Evolutionary conservation across 2,888 invertebrate genomes (phyloP).

Genomic region (Toxonevra muliebris): DNA sequence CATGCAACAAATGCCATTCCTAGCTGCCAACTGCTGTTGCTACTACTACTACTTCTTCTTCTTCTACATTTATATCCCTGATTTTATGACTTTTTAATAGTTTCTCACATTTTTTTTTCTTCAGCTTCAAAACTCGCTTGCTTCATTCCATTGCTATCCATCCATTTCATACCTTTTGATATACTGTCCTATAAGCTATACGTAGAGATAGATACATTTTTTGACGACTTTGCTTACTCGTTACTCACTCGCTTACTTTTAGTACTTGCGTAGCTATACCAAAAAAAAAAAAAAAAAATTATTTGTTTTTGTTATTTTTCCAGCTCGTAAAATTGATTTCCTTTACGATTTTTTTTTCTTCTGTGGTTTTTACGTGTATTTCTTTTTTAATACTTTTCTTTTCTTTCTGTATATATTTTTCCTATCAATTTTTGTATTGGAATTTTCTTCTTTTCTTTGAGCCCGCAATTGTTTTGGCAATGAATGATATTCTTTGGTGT

Average conservation of each 20-base stretch:
- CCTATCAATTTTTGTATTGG: conserved; percentile 7
- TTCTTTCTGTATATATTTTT: background rate
- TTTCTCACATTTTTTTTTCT: conserved; percentile 53
- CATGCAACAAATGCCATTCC: background rate
- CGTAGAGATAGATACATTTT: background rate
- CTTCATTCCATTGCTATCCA: too few relatives aligned
- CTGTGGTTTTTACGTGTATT: conserved; percentile 12
- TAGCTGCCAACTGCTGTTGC: background rate
- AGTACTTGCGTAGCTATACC: background rate
- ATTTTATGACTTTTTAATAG: conserved; percentile 63
- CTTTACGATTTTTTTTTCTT: conserved; percentile 27
- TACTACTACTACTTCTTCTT: conserved; percentile 22
- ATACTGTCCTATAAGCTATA: background rate
- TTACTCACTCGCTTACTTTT: background rate
- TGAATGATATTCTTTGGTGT: background rate
- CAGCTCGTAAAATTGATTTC: conserved; percentile 58
- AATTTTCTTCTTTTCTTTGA: conserved; percentile 10
- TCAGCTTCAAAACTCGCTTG: too few relatives aligned
- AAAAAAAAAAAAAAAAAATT: conserved; percentile 24
- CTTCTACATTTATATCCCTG: conserved; percentile 9
- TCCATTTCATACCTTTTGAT: background rate
- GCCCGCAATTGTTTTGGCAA: too few relatives aligned
- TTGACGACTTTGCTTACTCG: background rate
- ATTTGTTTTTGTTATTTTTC: conserved; percentile 48
- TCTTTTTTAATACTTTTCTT: background rate